Percentiles rank a stretch among this genome's conserved stretches.
phyloP scores from a whole-genome alignment of 2,888 invertebrate species.

The Ormyrus labotus region DNA sequence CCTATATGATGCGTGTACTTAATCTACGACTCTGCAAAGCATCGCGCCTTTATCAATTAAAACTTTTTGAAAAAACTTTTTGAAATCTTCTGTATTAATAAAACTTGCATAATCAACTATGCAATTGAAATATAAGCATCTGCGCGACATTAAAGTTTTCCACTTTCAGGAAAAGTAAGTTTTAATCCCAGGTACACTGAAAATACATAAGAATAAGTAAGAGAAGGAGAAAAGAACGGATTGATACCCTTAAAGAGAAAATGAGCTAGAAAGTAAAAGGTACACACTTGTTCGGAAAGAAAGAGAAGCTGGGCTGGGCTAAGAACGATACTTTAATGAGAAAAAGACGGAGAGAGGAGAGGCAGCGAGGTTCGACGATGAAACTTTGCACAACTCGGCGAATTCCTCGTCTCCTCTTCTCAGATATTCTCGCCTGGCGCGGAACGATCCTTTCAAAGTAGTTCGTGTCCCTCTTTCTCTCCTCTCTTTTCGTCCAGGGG shows the following conservation, averaged over 20 bases:
- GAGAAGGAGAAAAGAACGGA: constrained; percentile 9
- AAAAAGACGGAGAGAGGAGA: constrained; percentile 35
- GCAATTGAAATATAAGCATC: constrained; percentile 49
- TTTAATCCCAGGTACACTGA: constrained; percentile 43
- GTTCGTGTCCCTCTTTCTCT: constrained; percentile 9
- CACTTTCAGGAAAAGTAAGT: constrained; percentile 41
- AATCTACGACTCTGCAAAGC: too few relatives aligned
- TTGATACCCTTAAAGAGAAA: constrained; percentile 49
- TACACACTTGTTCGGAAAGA: constrained; percentile 40
- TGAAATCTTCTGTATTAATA: background rate
- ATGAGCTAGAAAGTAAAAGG: constrained; percentile 50
- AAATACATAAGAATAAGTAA: constrained; percentile 24
- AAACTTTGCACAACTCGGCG: constrained; percentile 44
- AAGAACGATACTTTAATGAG: constrained; percentile 44
- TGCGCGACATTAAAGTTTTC: constrained; percentile 41
- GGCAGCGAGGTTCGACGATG: constrained; percentile 46
- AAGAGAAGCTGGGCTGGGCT: constrained; percentile 30
- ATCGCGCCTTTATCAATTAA: background rate
- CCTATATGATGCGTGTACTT: background rate
- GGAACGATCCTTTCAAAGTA: constrained; percentile 31
- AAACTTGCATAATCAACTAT: constrained; percentile 16
- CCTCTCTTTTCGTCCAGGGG: background rate
- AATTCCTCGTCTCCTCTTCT: constrained; percentile 23
- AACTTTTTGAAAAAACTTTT: constrained; percentile 2
- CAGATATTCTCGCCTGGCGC: constrained; percentile 20